Conservation (phyloP, 1,140 invertebrate genomes). For the Artemia franciscana region DNA sequence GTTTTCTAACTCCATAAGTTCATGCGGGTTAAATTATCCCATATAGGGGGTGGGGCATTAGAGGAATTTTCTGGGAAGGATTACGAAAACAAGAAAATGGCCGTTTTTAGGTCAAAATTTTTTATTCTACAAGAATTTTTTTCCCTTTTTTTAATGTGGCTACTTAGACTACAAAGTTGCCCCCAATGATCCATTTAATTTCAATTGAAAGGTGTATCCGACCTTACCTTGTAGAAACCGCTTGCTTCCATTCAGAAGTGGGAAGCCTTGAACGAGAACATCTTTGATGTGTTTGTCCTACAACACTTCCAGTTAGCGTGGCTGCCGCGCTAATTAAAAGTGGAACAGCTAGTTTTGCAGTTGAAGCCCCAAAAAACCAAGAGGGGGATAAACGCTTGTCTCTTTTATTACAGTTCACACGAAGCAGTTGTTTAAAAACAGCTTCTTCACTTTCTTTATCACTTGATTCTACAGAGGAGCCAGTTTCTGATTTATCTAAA, state of each 20-base stretch:
- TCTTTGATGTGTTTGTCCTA: not conserved
- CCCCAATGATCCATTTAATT: no score
- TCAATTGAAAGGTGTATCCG: no score
- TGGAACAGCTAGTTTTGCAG: not conserved
- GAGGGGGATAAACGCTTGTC: not conserved
- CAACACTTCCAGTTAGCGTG: not conserved
- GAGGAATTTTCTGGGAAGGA: no score
- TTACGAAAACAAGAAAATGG: no score
- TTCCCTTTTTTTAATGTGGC: no score
- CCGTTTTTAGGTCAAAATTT: no score
- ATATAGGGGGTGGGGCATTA: no score
- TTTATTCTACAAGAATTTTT: no score
- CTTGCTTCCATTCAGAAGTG: not conserved
- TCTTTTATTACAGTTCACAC: not conserved
- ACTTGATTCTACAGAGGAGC: not conserved
- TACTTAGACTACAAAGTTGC: no score
- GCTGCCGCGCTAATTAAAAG: not conserved
- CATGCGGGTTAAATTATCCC: no score
- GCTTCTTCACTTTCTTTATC: not conserved
- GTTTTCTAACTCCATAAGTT: no score
- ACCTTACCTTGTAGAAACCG: not conserved
- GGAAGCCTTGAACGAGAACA: not conserved
- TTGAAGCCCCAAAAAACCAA: not conserved
- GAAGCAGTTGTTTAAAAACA: not conserved
- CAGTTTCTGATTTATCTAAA: not conserved